Evolutionary conservation across 2,888 invertebrate species (phyloP), one percentile per base, ranked within the genome.

Genomic region (Colostygia pectinataria): DNA sequence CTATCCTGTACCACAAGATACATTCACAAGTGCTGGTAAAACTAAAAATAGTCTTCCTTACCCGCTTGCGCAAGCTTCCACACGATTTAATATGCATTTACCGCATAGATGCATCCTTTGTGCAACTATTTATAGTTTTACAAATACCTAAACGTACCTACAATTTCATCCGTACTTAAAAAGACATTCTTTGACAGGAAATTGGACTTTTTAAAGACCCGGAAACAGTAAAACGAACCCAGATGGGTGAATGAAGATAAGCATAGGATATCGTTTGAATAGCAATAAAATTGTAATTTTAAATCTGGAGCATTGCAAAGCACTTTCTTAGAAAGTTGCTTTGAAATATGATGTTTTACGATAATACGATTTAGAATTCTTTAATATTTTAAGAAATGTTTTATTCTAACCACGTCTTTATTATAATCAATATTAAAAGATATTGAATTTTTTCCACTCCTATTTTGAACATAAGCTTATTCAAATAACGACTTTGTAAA

Each of bases 81-180:
- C 58, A 45, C 70, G 71, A 77, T 77, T 77, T 78, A 65, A 47
- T 64, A 61, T 74, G 71, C 72, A 72, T 71, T 77, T 71, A 67
- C 70, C 78, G 77, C 73, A 74, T 68, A 64, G 57, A 56, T 79
- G 79, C 77, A 77, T 72, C 78, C 79, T 80, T 80, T 80, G 76
- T 71, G 65, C 63, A 55, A 59, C 55, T 66, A 65, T 57, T 56
- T 63, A 61, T 61, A 46, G 34, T 28, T 12, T 29, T 32, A 20
- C 28, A 45, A 54, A 55, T 41, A n/a, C n/a, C n/a, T n/a, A 27
- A 46, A 48, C 20, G 6, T 34, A 12, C 36, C 18, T 9, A 29
- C 37, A 18, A n/a, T 24, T 31, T 23, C 20, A 31, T 23, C 33
- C 13, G n/a, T 20, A 43, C 23, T 4, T 40, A 4, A 23, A 40